Conservation (phyloP, 2,888 invertebrate genomes). For the Catocala fraxini region DNA sequence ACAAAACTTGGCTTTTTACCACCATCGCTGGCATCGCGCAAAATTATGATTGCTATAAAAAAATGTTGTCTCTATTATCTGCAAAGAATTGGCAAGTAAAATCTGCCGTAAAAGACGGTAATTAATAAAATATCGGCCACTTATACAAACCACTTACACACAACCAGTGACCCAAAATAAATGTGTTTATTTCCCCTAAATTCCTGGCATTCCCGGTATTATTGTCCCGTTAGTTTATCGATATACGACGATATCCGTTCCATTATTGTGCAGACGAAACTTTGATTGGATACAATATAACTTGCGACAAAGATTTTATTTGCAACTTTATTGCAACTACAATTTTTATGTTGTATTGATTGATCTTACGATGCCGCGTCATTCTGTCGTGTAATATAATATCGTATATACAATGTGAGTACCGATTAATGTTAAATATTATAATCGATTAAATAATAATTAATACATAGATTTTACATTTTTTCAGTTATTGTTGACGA, state of each 20-base stretch:
- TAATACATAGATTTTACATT: too few relatives aligned
- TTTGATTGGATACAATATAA: conserved; percentile 83
- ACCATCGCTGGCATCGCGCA: not conserved
- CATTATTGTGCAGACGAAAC: conserved; percentile 82
- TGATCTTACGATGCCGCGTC: conserved; percentile 13
- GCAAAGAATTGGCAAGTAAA: not conserved
- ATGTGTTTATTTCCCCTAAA: conserved; percentile 45
- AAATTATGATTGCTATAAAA: not conserved
- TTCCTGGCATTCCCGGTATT: conserved; percentile 51
- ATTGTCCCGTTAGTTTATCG: conserved; percentile 71
- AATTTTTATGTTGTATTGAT: conserved; percentile 26
- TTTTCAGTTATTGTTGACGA: too few relatives aligned
- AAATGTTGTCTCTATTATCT: not conserved
- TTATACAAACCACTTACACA: conserved; percentile 21
- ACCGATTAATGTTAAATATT: too few relatives aligned
- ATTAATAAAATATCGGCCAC: conserved; percentile 32
- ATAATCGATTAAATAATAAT: too few relatives aligned
- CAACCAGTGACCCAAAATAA: conserved; percentile 35
- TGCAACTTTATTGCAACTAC: conserved; percentile 68
- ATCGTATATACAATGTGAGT: not conserved
- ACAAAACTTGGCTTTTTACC: too few relatives aligned
- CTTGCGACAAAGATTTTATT: conserved; percentile 72
- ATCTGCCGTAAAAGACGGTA: conserved; percentile 10
- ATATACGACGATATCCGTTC: conserved; percentile 79
- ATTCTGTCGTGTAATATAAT: not conserved